Base-by-base conservation (phyloP, 2,888 invertebrate genomes). In the Dorcus parallelipipedus region DNA sequence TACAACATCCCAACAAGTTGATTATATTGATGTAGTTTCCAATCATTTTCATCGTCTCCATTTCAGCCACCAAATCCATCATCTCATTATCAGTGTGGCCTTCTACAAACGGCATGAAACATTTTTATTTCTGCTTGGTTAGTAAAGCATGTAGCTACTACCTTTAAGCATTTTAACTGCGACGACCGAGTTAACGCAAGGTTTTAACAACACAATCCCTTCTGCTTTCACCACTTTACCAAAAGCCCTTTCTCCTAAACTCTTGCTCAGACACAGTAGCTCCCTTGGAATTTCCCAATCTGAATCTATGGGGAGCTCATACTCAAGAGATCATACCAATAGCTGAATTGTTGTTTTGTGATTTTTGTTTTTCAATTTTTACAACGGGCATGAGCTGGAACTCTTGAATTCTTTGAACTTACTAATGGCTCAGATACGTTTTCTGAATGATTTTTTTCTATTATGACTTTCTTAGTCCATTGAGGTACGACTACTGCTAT, bases 31-130 rank as follows among this genome's bases (percentile, higher is more conserved):
- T 94, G 76, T 99, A 97, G 60, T 92, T 90, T 9, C 98, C 98
- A 54, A 97, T 94, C 86, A 93, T 93, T 79, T 99, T 99, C 98
- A 99, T 99, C 83, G 99, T 93, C 74, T 97, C 97, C 97, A 99
- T 97, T 79, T 99, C 98, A 0, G 94, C 92, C 8, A 98, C 95
- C 53, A 99, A 79, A 67, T 97, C 97, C 83, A 95, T 93, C 87
- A 99, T 91, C 75, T 99, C 98, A 7, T 93, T 88, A 72, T 99
- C 98, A 0, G 95, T 96, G 76, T 98, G 97, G 1, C 95, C 95
- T 80, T 96, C 96, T 93, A 79, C 2, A 80, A 78, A 66, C 67
- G 69, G 6, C 26, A 52, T 26, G 14, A 23, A 52, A 52, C 42
- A 48, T 56, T 56, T 43, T 42, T 26, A 52, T 40, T 3, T 52